Conservation (phyloP, 2,797 vertebrate genomes). For the Neosilurus mollespiculum region DNA sequence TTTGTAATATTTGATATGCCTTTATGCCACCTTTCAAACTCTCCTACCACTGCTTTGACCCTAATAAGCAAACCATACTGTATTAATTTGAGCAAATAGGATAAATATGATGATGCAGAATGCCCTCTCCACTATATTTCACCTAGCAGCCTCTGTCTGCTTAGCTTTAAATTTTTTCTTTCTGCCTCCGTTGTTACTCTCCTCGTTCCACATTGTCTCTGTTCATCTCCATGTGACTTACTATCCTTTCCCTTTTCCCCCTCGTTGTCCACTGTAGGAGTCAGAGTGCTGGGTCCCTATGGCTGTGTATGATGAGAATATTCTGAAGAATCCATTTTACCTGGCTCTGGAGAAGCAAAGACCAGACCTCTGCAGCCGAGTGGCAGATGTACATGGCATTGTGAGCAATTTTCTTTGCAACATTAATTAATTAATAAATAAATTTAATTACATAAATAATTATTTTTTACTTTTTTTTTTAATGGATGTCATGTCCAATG, state of each 20-base stretch:
- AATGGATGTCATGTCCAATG: too few species aligned
- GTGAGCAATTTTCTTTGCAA: conserved; percentile 73
- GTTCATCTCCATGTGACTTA: not conserved
- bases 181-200: not conserved
- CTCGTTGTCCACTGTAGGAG: conserved; percentile 53
- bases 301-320: conserved; percentile 98
- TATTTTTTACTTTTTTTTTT: too few species aligned
- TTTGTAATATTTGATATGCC: not conserved
- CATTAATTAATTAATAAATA: too few species aligned
- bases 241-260: not conserved
- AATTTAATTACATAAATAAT: too few species aligned
- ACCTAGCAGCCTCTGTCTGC: not conserved
- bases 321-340: conserved; percentile 95
- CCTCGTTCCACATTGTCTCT: too few species aligned
- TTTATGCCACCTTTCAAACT: not conserved
- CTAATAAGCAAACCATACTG: not conserved
- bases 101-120: not conserved
- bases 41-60: not conserved
- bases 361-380: conserved; percentile 84
- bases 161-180: not conserved
- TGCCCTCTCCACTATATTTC: not conserved
- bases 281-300: conserved; percentile 79
- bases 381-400: conserved; percentile 86
- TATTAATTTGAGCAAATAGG: conserved; percentile 1
- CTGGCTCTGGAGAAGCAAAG: conserved; percentile 86